These are phyloP conservation scores for Phalacrocorax brasilianus DNA, from an alignment of 2,113 vertebrate genomes.

Conservation along the genomic window DNA sequence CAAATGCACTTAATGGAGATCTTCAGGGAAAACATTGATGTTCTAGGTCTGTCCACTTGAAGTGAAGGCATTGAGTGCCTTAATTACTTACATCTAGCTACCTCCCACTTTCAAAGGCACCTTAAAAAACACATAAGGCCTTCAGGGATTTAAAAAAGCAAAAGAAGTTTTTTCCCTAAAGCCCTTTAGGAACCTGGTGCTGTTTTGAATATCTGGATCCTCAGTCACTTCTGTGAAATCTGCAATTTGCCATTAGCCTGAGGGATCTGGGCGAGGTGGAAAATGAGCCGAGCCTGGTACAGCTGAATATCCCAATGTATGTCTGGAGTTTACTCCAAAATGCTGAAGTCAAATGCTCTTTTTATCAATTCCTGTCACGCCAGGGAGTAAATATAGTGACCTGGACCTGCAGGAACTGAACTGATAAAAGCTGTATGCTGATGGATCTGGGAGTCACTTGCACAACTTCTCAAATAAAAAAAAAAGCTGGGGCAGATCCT, in stretches of 20 bases:
- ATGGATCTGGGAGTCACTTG: not conserved
- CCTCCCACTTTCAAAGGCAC: not conserved
- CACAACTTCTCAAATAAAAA: not conserved
- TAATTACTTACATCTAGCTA: not conserved
- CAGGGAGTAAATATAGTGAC: not conserved
- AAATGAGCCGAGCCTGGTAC: not conserved
- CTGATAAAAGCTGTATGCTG: fast-evolving
- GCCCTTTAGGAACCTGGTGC: not conserved
- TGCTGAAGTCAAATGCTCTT: not conserved
- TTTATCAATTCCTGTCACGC: not conserved
- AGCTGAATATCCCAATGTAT: not conserved
- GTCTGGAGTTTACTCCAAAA: not conserved
- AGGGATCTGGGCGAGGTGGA: not conserved
- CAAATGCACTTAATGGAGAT: not conserved
- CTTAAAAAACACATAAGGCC: not conserved
- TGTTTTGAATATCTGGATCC: not conserved
- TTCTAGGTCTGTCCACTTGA: not conserved
- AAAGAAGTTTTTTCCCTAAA: not conserved
- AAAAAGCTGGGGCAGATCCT: not conserved
- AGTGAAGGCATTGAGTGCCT: not conserved
- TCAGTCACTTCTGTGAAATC: not conserved
- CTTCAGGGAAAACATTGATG: not conserved
- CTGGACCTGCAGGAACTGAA: not conserved
- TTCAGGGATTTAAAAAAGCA: not conserved
- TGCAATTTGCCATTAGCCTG: not conserved